Evolutionary conservation across 2,888 invertebrate species (phyloP).

Genomic region (Embidobia sp.): DNA sequence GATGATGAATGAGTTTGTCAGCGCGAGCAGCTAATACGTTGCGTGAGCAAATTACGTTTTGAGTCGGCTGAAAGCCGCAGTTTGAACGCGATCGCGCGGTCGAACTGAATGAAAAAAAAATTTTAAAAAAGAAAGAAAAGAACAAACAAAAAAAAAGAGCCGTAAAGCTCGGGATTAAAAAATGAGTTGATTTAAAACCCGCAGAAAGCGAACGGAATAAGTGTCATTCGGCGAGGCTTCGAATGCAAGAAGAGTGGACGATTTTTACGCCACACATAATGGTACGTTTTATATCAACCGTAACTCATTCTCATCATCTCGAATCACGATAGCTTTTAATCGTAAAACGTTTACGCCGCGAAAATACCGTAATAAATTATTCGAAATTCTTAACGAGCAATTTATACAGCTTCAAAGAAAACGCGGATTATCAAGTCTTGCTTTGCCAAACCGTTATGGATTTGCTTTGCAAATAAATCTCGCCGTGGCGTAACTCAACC

Average conservation of each 20-base stretch:
- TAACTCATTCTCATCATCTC: conserved; percentile 38
- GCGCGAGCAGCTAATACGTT: conserved; percentile 12
- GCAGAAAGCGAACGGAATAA: not conserved
- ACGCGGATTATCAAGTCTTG: conserved; percentile 50
- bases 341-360: conserved; percentile 41
- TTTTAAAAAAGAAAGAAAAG: too few relatives aligned
- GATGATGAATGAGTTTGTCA: conserved; percentile 36
- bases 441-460: conserved; percentile 60
- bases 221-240: not conserved
- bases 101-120: too few relatives aligned
- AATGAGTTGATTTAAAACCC: conserved; percentile 13
- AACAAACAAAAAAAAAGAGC: conserved; percentile 2
- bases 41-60: conserved; percentile 11
- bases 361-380: conserved; percentile 59
- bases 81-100: not conserved
- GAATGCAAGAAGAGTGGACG: too few relatives aligned
- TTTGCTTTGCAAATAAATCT: conserved; percentile 57
- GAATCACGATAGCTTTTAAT: conserved; percentile 46
- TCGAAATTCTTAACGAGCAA: conserved; percentile 51
- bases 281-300: conserved; percentile 42
- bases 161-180: conserved; percentile 10
- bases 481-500: conserved; percentile 62
- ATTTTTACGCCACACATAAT: conserved; percentile 29
- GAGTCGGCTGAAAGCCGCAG: not conserved
- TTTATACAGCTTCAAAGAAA: conserved; percentile 59